Base-by-base conservation (phyloP, 2,797 vertebrate species). In the Malacoraja senta region DNA sequence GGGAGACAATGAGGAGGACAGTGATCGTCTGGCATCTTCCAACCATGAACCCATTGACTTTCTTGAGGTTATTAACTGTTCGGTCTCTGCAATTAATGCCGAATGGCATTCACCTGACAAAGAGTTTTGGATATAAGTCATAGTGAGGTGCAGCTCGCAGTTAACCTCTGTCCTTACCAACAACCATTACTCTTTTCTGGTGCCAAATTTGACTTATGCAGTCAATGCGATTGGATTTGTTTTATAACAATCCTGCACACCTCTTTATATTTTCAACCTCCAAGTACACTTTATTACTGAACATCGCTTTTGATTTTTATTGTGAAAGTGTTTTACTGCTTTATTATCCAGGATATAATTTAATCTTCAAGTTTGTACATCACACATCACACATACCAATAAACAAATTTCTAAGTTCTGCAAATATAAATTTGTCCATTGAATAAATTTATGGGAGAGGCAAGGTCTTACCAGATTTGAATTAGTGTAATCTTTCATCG, bases 401-500 rank as follows among this genome's bases (percentile, higher is more conserved):
- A 88, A 35, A 88, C 84, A 19, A 35, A 88, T 35, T 44, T 93
- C 32, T 58, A 2, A 26, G 72, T 92, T 44, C 61, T 71, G 65
- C 72, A 24, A 86, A 24, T 93, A 58, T 63, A 91, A 72, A 92
- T 90, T 17, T 13, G 93, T 93, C 32, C 21, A 32, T 90, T 71
- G 76, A 44, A 71, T 29, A 79, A 32, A 38, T 71, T 91, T 92
- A 13, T n/a, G 38, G 15, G 17, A 15, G 26, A 92, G 71, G 32
- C 68, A 91, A 19, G 4, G 0, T 35, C 97, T 96, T 96, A 99
- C 98, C 97, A 94, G 86, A 92, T 94, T 95, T 76, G 96, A 95
- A 81, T 95, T 97, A 94, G 96, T 96, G 74, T 98, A 97, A 35
- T 98, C 97, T n/a, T 96, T 96, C 35, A 97, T 96, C 93, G 96